A percentile compares a stretch with the other conserved stretches of the same genome.
These are phyloP conservation scores for Gouania willdenowi DNA, from an alignment of 2,797 vertebrate species.

Conservation along the genomic window DNA sequence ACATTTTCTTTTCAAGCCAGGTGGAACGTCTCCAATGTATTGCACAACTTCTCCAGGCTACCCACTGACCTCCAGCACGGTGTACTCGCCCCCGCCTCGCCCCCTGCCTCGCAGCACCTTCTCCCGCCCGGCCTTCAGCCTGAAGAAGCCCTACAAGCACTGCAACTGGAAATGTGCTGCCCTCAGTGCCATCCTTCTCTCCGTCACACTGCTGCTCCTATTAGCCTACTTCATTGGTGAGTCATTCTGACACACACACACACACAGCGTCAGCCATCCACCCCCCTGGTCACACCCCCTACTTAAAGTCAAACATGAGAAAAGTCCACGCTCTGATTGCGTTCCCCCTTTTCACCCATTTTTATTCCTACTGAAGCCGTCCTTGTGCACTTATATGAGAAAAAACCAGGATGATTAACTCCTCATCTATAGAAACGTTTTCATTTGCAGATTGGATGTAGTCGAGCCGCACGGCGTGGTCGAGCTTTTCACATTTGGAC, in stretches of 20 bases:
- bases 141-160: constrained; percentile 97
- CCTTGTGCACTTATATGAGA: constrained; percentile 15
- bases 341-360: constrained; percentile 17
- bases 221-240: constrained; percentile 97
- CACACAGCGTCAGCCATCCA: neutral
- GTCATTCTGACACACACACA: constrained; percentile 32
- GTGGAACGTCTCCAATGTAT: constrained; percentile 96
- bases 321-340: constrained; percentile 25
- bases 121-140: constrained; percentile 92
- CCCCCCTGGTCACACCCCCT: constrained; percentile 8
- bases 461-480: too few species aligned
- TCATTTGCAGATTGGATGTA: constrained; percentile 55
- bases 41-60: constrained; percentile 96
- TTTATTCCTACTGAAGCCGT: constrained; percentile 44
- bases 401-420: constrained; percentile 51
- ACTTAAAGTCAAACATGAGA: constrained; percentile 16
- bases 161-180: constrained; percentile 99
- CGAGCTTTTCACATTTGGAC: too few species aligned
- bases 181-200: constrained; percentile 94
- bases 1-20: constrained; percentile 98
- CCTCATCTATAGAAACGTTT: constrained; percentile 54
- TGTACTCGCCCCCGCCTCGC: constrained; percentile 95
- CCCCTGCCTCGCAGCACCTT: constrained; percentile 95
- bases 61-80: constrained; percentile 97
- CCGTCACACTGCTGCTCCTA: constrained; percentile 89